Base-by-base conservation (phyloP, 1,140 invertebrate genomes). In the Helicoverpa zea region DNA sequence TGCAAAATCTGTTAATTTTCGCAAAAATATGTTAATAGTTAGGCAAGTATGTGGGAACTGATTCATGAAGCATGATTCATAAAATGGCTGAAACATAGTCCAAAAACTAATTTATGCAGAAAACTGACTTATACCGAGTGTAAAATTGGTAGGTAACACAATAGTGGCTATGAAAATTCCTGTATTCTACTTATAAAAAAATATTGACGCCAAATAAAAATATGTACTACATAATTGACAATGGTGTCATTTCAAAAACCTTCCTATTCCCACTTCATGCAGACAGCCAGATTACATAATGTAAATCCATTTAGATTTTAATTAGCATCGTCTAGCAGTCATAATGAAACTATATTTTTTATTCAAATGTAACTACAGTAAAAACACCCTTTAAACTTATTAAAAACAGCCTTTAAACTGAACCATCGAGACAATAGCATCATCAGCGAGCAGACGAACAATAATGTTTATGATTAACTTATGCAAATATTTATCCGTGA, bases 401-500 rank as follows among this genome's bases (percentile, higher is more conserved):
- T 18, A 47, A 29, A 72, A 54, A 4, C 14, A 2, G 12, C 35
- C 23, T 47, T 30, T 63, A 51, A 52, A n/a, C 47, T 52, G 12
- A 66, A 30, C 51, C 29, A 51, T 30, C 13, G 18, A 77, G 29
- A 80, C 78, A 80, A 80, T 80, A 59, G 51, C 52, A 12, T 81
- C 70, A 81, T 68, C 72, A 81, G 51, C 18, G 58, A 18, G 47
- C 76, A 56, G 58, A 63, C 14, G 18, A 61, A 74, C 85, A 83
- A 88, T 82, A 86, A 84, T 89, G 84, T 77, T 90, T 90, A 87
- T 87, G 83, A 88, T 87, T 87, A 86, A 84, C 83, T 85, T 84
- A 87, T 85, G 84, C 78, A 88, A 90, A 90, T 90, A 87, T 90
- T 87, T 86, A 87, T 85, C 80, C 78, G 83, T 84, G 84, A 87